Evolutionary conservation across 1,140 invertebrate species (phyloP), one percentile per base, ranked within the genome.

Genomic region (Tenebrio molitor): DNA sequence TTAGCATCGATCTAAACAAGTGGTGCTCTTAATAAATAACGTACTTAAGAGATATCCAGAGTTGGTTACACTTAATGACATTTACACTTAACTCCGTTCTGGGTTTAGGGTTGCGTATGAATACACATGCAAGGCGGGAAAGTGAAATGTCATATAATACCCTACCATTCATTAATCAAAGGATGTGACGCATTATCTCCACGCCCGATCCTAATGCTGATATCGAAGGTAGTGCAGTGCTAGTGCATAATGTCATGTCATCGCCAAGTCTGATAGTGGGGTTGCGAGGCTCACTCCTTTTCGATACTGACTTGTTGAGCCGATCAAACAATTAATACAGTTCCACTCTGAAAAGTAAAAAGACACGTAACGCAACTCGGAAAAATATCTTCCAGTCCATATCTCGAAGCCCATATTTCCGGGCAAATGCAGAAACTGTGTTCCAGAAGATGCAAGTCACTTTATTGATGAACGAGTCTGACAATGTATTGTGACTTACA

Each of bases 201-300:
- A 69, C 62, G 34, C 69, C 58, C 69, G 62, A 65, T 70, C 14
- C 73, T 72, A 66, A 42, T 72, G 64, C 64, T 29, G 64, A 66
- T 66, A 44, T 21, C 64, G n/a, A 66, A 66, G 36, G 62, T 53
- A 42, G 62, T 69, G 66, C 70, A 58, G 10, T 63, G 53, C 53
- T 66, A 72, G 70, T 72, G 74, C 74, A 75, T 75, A 75, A 72
- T 75, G 74, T 75, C 74, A 75, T 75, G 74, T 75, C 74, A 75
- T 75, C 64, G 42, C 70, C 44, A 72, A 62, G 15, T 72, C 63
- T 72, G 62, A 66, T 29, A 8, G 50, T 29, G 29, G 50, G 50
- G 50, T 29, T 58, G 50, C n/a, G 36, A n/a, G 21, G 21, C 46
- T 41, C 50, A 62, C 50, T 62, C 23, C 68, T 41, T 62, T 70